Conservation (phyloP, 2,888 invertebrate species). For the Cerceris ruficornis region DNA sequence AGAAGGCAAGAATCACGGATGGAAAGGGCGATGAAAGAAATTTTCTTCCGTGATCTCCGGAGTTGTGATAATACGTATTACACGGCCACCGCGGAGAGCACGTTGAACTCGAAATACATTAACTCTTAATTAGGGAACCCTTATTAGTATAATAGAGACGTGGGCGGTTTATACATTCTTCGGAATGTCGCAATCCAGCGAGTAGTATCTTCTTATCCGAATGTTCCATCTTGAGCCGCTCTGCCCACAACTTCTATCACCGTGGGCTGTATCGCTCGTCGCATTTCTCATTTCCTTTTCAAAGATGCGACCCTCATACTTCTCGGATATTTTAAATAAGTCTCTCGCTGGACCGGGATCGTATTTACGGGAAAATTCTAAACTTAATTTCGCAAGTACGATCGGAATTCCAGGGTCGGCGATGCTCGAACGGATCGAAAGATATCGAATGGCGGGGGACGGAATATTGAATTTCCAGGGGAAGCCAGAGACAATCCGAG, state of each 20-base stretch:
- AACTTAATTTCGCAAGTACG: slow-evolving; percentile 54
- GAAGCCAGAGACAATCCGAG: slow-evolving; percentile 49
- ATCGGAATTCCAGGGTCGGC: slow-evolving; percentile 44
- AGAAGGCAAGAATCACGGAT: neutral
- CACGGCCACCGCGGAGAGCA: slow-evolving; percentile 18
- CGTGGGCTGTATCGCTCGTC: too few relatives aligned
- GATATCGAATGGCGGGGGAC: slow-evolving; percentile 56
- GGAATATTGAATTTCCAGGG: slow-evolving; percentile 60
- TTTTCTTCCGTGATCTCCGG: neutral
- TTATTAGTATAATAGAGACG: slow-evolving; percentile 62
- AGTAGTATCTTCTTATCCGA: slow-evolving; percentile 18
- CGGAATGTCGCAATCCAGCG: slow-evolving; percentile 30
- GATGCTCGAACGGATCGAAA: slow-evolving; percentile 39
- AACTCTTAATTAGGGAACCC: slow-evolving; percentile 58
- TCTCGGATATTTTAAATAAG: slow-evolving; percentile 27
- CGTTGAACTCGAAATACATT: slow-evolving; percentile 56
- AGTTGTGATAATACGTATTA: neutral
- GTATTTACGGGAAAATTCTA: slow-evolving; percentile 50
- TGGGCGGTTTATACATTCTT: slow-evolving; percentile 47
- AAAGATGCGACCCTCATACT: neutral
- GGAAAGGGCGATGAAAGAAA: slow-evolving; percentile 27
- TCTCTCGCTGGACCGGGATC: slow-evolving; percentile 24
- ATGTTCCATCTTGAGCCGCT: slow-evolving; percentile 10
- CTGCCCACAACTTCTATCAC: neutral
- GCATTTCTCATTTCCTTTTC: neutral